A percentile compares a stretch with the other conserved stretches of the same genome.
Evolutionary conservation across 2,113 vertebrate species (phyloP).

Genomic region (Campylorhamphus procurvoides): DNA sequence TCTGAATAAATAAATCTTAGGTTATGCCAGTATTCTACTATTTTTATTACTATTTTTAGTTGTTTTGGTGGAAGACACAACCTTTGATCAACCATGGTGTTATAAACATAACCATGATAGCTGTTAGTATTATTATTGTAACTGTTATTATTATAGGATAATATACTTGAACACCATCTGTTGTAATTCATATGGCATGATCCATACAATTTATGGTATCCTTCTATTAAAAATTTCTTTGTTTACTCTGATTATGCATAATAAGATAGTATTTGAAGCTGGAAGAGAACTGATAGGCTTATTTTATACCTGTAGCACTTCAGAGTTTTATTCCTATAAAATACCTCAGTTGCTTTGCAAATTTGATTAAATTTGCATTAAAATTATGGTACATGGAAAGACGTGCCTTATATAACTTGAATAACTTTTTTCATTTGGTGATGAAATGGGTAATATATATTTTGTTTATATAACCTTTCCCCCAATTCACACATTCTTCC

Average conservation of each 20-base stretch:
- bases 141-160: neutral
- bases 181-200: neutral
- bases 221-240: neutral
- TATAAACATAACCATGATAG: neutral
- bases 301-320: neutral
- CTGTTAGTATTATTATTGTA: neutral
- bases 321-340: neutral
- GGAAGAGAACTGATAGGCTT: neutral
- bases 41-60: neutral
- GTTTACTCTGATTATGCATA: neutral
- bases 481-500: neutral
- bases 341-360: neutral
- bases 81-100: neutral
- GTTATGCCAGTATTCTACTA: neutral
- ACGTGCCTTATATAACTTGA: neutral
- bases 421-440: neutral
- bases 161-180: neutral
- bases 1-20: neutral
- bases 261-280: neutral
- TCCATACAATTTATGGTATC: neutral
- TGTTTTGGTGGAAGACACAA: neutral
- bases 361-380: neutral
- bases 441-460: neutral
- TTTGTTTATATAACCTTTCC: neutral
- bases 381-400: neutral